Evolutionary conservation across 2,888 invertebrate species (phyloP).

Genomic region (Drosophila helvetica): DNA sequence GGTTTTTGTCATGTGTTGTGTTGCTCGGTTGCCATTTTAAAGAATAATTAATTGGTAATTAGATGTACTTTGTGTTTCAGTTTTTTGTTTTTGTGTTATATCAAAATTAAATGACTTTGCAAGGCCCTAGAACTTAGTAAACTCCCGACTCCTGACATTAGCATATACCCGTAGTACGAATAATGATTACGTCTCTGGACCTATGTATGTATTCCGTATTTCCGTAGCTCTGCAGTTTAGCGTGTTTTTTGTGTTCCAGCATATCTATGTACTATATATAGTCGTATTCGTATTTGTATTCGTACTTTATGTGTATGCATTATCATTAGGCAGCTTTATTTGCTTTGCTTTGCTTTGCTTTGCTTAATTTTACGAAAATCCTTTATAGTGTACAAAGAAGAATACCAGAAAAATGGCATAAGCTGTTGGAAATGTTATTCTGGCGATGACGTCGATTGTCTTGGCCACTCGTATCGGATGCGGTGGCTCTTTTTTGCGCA

Average conservation of each 20-base stretch:
- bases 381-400: constrained; percentile 97
- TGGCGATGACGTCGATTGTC: constrained; percentile 96
- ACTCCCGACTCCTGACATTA: constrained; percentile 14
- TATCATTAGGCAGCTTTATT: neutral
- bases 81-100: constrained; percentile 63
- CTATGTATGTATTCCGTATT: too few relatives aligned
- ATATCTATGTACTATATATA: too few relatives aligned
- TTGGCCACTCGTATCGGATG: constrained; percentile 97
- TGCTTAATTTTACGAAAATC: constrained; percentile 85
- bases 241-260: neutral
- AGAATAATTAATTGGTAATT: constrained; percentile 59
- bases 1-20: constrained; percentile 11
- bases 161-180: constrained; percentile 17
- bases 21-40: constrained; percentile 46
- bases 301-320: neutral
- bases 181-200: constrained; percentile 18
- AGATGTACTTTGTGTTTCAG: constrained; percentile 76
- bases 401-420: constrained; percentile 97
- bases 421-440: constrained; percentile 96
- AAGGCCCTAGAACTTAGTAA: constrained; percentile 55
- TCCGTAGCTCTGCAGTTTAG: constrained; percentile 30
- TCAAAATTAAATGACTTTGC: constrained; percentile 59
- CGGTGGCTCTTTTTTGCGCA: constrained; percentile 95
- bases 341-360: constrained; percentile 24
- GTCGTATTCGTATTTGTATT: constrained; percentile 27